Conservation (phyloP, 23 tunicate genomes). For the Ciona savignyi region DNA sequence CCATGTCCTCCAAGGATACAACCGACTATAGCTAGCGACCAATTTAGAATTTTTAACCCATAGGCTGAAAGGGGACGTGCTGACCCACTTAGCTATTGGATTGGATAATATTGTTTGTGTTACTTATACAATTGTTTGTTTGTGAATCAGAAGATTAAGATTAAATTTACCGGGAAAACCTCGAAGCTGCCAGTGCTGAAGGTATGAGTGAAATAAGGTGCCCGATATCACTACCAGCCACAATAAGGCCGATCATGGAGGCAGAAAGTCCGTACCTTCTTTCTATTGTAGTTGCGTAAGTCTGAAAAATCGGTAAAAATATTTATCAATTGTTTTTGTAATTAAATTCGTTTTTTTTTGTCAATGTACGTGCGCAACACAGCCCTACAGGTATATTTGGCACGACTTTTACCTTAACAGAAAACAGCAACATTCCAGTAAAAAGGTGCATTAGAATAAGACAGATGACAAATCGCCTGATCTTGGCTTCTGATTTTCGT, state of each 20-base stretch:
- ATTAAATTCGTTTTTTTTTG: no score
- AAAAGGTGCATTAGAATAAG: conserved; percentile 17
- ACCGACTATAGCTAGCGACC: no score
- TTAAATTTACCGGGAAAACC: conserved; percentile 12
- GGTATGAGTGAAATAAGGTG: conserved; percentile 5
- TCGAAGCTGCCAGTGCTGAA: conserved; percentile 13
- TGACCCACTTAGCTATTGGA: no score
- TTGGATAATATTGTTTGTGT: no score
- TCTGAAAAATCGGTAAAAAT: no score
- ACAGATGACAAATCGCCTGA: conserved; percentile 9
- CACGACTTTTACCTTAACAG: conserved; percentile 24
- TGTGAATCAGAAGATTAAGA: no score
- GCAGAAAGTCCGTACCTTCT: conserved; percentile 28
- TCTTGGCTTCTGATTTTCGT: neutral
- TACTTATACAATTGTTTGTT: no score
- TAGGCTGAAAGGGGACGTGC: no score
- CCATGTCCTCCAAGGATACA: no score
- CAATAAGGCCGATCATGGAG: conserved; percentile 10
- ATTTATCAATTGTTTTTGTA: no score
- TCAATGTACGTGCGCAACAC: neutral
- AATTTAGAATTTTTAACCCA: no score
- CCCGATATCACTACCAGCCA: conserved; percentile 6
- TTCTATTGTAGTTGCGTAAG: conserved; percentile 34
- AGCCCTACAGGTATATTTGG: neutral
- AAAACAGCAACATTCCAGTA: conserved; percentile 21